Base-by-base conservation (phyloP, 2,888 invertebrate species). In the Sycophila texana region DNA sequence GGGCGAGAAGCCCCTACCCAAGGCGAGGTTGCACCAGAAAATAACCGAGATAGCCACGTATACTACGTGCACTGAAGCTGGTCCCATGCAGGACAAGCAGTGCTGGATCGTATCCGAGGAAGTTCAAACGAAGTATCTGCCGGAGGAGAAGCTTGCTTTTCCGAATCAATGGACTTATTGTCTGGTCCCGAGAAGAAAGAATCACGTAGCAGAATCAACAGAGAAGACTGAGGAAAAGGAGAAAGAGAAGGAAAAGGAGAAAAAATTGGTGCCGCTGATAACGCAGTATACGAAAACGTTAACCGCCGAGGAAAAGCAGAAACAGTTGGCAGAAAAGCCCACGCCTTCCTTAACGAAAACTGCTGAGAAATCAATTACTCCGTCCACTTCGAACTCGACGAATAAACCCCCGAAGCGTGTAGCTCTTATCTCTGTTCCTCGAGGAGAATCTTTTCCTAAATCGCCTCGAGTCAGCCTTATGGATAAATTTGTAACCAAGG, bases 71-170 rank as follows among this genome's bases (percentile, higher is more conserved):
- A 90, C 92, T 0, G 82, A 82, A 14, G 12, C 73, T 16, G 92
- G 92, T 0, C 89, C 91, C 4, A 89, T 92, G 88, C 91, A 92
- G 79, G 92, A 92, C 73, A 93, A 92, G 77, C 88, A 90, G n/a
- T 94, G 94, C 84, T 95, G 95, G 95, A 92, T 93, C 83, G 94
- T 95, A 0, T 86, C 92, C 0, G 91, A 92, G 12, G 92, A 93
- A 14, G 84, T 92, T 0, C 90, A 93, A 16, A 90, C 92, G 53
- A 91, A 93, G 84, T 93, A 93, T 87, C 88, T 91, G 7, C 86
- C 92, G 22, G 85, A 90, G 0, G 86, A 87, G 14, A 91, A 92
- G 57, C 85, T 94, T 0, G 86, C 90, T 0, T 78, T 93, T 20
- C 92, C 93, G 0, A 94, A 94, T 85, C 86, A 89, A 3, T 94